Conservation (phyloP, 2,113 vertebrate species). For the Aix galericulata region DNA sequence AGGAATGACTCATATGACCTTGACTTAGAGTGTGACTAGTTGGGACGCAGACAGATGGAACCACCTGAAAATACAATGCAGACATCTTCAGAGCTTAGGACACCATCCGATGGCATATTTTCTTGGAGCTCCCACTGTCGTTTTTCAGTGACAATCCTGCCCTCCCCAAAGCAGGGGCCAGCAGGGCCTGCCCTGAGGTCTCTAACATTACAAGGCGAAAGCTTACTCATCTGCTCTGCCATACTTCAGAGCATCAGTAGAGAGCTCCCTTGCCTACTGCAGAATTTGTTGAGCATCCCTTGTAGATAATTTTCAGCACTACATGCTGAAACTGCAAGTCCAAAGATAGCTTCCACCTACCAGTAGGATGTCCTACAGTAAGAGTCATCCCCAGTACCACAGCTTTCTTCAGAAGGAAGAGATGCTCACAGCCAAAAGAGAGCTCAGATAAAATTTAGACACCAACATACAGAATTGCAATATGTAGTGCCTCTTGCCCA, state of each 20-base stretch:
- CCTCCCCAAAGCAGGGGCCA: neutral
- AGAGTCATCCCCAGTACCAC: neutral
- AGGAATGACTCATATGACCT: fast-evolving
- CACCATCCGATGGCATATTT: neutral
- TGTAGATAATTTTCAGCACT: neutral
- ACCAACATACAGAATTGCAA: neutral
- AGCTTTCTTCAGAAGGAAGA: neutral
- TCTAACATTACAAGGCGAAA: neutral
- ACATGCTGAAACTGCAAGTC: neutral
- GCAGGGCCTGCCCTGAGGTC: neutral
- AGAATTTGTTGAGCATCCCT: neutral
- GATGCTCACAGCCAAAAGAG: neutral
- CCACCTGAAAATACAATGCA: neutral
- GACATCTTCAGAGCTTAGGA: neutral
- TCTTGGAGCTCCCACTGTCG: neutral
- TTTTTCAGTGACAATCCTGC: neutral
- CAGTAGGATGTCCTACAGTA: neutral
- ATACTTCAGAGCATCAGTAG: neutral
- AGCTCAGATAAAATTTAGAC: neutral
- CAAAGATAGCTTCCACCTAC: neutral
- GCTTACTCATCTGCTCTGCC: neutral
- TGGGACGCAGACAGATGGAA: neutral
- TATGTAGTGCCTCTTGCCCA: neutral
- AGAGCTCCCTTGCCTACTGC: neutral
- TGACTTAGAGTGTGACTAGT: neutral